Base-by-base conservation (phyloP, 2,797 vertebrate species). In the Melanotaenia maccullochi region DNA sequence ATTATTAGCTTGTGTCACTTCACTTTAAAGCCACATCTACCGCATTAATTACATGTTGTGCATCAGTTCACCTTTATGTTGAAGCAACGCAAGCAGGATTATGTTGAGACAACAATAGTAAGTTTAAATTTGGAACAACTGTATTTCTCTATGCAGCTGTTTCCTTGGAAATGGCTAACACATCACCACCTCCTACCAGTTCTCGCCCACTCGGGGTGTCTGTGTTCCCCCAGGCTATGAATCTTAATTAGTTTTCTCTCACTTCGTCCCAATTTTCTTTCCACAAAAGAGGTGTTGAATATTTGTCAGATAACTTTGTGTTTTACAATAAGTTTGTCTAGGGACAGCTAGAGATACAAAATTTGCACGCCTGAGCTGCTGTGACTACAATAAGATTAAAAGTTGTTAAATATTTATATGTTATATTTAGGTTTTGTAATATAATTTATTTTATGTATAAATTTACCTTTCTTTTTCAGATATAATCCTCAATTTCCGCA, bases 401-500 rank as follows among this genome's bases (percentile, higher is more conserved):
- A 55, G 12, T 9, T 40, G 1, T 30, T 24, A 52, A 9, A n/a
- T n/a, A 25, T 57, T 12, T 14, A 20, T 56, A 8, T 35, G 5
- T 44, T 42, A 54, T 60, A 1, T 1, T 59, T 3, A 42, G 54
- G 4, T 52, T 58, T 18, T 20, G 8, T 9, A 1, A 44, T 55
- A 1, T 2, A 7, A 14, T 49, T 49, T 4, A 5, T 4, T 57
- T n/a, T 59, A 1, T 11, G 33, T 60, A 22, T 56, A 0, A 57
- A 30, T 33, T 28, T 33, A 12, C 9, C 22, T 1, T 30, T 68
- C 20, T 35, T 74, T 73, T 71, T n/a, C 91, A 99, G 97, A 99
- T 73, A 99, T 99, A 57, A 90, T 97, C 82, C 90, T 99, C 85
- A 99, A 99, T 89, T 99, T 99, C 85, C 95, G 96, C 1, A 99